Conservation (phyloP, 2,113 vertebrate species). For the Pavo muticus region DNA sequence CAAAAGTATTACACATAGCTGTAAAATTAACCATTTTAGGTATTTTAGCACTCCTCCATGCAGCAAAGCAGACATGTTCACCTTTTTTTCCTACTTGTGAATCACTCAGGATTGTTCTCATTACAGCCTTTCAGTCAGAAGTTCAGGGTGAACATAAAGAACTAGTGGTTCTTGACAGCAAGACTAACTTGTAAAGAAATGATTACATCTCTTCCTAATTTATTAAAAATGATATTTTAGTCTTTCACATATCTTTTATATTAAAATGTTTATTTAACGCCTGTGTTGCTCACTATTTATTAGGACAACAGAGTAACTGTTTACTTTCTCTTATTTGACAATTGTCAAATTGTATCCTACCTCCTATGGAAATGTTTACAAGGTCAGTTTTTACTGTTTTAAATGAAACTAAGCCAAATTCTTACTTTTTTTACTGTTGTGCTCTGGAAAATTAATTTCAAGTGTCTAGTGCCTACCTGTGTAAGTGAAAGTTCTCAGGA, state of each 20-base stretch:
- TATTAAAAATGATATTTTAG: slow-evolving; percentile 74
- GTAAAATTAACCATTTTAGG: neutral
- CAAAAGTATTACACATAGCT: slow-evolving; percentile 19
- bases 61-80: neutral
- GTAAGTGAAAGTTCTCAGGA: slow-evolving; percentile 53
- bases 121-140: slow-evolving; percentile 10
- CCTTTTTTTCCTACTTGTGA: slow-evolving; percentile 21
- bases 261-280: slow-evolving; percentile 77
- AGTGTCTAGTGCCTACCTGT: slow-evolving; percentile 53
- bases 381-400: slow-evolving; percentile 71
- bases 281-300: slow-evolving; percentile 81
- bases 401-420: slow-evolving; percentile 65
- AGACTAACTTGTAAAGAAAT: slow-evolving; percentile 59
- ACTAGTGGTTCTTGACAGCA: slow-evolving; percentile 25
- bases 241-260: slow-evolving; percentile 55
- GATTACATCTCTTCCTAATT: slow-evolving; percentile 71
- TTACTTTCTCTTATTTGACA: slow-evolving; percentile 80
- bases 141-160: slow-evolving; percentile 48
- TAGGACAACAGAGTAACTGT: slow-evolving; percentile 74
- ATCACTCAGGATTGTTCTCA: slow-evolving; percentile 3
- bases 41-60: neutral
- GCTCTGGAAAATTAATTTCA: slow-evolving; percentile 56
- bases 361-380: slow-evolving; percentile 88
- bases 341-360: slow-evolving; percentile 82
- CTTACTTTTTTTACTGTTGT: slow-evolving; percentile 60